phyloP scores from a whole-genome alignment of 2,888 invertebrate genomes.

The Drosophila diplacantha region DNA sequence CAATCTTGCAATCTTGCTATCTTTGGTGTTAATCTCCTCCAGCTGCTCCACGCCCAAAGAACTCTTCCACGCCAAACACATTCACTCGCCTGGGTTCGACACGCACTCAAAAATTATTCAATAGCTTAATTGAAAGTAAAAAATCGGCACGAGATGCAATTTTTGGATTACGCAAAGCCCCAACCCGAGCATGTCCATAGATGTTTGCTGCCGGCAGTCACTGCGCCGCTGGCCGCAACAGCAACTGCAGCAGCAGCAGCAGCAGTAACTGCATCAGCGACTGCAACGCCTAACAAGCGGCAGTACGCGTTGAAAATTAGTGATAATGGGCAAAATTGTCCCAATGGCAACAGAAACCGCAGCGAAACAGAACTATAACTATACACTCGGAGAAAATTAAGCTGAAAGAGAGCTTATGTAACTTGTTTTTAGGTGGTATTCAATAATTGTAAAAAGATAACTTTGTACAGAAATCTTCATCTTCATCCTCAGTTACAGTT shows the following conservation, averaged over 20 bases:
- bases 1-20: constrained; percentile 2
- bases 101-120: constrained; percentile 68
- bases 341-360: constrained; percentile 55
- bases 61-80: constrained; percentile 35
- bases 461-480: too few relatives aligned
- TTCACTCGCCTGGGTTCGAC: constrained; percentile 57
- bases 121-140: constrained; percentile 71
- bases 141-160: constrained; percentile 62
- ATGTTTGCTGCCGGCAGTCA: constrained; percentile 16
- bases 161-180: constrained; percentile 67
- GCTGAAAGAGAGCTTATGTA: neutral
- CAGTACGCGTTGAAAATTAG: constrained; percentile 65
- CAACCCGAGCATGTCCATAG: constrained; percentile 51
- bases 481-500: too few relatives aligned
- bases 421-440: too few relatives aligned
- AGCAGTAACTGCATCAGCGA: constrained; percentile 9
- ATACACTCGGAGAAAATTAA: constrained; percentile 7
- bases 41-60: constrained; percentile 29
- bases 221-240: constrained; percentile 22
- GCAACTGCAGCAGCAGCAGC: neutral
- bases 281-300: constrained; percentile 59
- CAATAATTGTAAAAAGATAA: too few relatives aligned
- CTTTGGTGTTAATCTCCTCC: constrained; percentile 12
- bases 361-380: constrained; percentile 23
- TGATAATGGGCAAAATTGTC: constrained; percentile 72